Evolutionary conservation across 2,888 invertebrate genomes (phyloP), one percentile per base, ranked within the genome.

Genomic region (Colostygia pectinataria): DNA sequence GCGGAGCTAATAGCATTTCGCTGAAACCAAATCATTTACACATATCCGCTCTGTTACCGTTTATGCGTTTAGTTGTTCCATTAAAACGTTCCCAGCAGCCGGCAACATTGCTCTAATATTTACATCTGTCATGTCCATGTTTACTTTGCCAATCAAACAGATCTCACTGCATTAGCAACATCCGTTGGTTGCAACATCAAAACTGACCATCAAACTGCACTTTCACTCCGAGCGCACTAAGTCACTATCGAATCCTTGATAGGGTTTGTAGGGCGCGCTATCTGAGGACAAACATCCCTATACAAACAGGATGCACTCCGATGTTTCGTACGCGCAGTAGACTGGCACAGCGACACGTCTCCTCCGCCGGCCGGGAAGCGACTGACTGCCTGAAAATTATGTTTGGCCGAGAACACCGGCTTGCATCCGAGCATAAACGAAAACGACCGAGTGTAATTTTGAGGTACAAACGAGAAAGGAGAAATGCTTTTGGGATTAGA

Each of bases 361-460:
- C 79, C 83, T 75, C 62, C 75, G 69, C 68, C 78, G 77, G 75
- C 70, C 78, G 78, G 77, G 71, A 77, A 84, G 74, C 80, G 87
- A 89, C 89, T 89, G 90, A 67, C 80, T 82, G 75, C 51, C 79
- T 82, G 75, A 54, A 80, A 85, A 80, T 84, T 83, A 76, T 86
- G 90, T 83, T 83, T 91, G 71, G 91, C 91, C 68, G 85, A 87
- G 64, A 90, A 90, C 83, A 91, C 91, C 82, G 91, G 84, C 87
- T 85, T 88, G 88, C 88, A 86, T 80, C 87, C 89, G 89, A 89
- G 74, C 68, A 74, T 74, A 74, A 80, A 81, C 89, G 89, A 87
- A 84, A 80, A 81, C 77, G 76, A 71, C 85, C 89, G 89, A 90
- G 81, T 79, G 74, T 79, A 76, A 80, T 85, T 87, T 86, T 71